These are phyloP conservation scores for Xanthorhoe designata DNA, from an alignment of 2,888 invertebrate species.

Conservation along the genomic window DNA sequence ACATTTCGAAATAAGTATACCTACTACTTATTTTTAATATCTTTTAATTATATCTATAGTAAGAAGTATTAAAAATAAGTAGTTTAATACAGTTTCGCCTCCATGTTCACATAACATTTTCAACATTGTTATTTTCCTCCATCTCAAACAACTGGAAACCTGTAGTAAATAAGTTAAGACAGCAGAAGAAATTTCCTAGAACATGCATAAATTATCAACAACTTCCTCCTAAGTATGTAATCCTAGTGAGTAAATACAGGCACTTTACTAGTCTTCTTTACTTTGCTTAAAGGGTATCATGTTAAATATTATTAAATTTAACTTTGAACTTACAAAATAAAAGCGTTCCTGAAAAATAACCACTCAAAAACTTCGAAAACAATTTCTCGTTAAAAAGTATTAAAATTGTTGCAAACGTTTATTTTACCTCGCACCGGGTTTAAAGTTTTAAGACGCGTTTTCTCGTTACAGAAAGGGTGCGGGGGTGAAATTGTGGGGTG, in stretches of 20 bases:
- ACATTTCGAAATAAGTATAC: too few species aligned
- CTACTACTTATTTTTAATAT: too few species aligned
- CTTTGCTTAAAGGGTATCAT: slow-evolving; percentile 17
- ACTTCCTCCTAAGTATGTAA: neutral
- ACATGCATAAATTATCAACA: neutral
- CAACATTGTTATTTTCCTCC: too few species aligned
- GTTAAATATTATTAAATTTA: slow-evolving; percentile 46
- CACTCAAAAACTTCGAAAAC: slow-evolving; percentile 62
- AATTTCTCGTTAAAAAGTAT: slow-evolving; percentile 71
- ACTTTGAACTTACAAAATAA: slow-evolving; percentile 46
- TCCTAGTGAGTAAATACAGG: neutral
- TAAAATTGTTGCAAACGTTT: slow-evolving; percentile 72
- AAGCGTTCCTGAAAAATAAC: slow-evolving; percentile 49
- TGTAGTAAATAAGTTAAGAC: too few species aligned
- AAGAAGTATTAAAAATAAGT: too few species aligned
- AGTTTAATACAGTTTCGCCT: too few species aligned
- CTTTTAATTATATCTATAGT: too few species aligned
- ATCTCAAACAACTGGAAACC: too few species aligned
- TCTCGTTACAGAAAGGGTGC: slow-evolving; percentile 69
- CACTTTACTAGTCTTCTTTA: neutral
- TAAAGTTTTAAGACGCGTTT: slow-evolving; percentile 81
- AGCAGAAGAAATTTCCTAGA: neutral
- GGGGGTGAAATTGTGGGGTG: slow-evolving; percentile 51
- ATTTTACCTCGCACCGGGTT: slow-evolving; percentile 71
- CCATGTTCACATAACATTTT: too few species aligned